These are phyloP conservation scores for Onchidella celtica DNA, from an alignment of 2,888 invertebrate species.

Conservation along the genomic window DNA sequence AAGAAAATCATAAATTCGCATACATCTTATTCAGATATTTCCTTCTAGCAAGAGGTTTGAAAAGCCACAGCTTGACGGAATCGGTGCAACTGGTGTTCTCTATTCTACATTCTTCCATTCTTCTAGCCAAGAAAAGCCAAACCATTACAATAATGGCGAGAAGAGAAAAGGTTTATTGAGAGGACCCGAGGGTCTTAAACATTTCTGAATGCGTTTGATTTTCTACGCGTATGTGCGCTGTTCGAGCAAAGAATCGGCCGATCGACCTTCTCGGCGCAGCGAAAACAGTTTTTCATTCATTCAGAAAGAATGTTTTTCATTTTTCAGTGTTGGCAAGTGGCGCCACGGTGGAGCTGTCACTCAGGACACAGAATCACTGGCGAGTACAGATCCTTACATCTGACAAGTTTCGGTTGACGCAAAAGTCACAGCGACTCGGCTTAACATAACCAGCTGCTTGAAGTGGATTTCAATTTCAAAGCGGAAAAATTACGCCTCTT, in stretches of 20 bases:
- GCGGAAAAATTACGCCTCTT: background rate
- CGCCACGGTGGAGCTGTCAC: conserved; percentile 4
- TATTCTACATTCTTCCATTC: background rate
- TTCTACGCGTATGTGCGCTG: background rate
- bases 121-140: background rate
- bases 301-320: background rate
- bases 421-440: background rate
- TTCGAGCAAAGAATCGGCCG: background rate
- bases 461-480: background rate
- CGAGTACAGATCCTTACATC: no score
- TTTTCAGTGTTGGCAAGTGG: background rate
- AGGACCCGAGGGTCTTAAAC: conserved; percentile 13
- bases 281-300: background rate
- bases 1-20: conserved; percentile 26
- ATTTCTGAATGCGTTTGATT: conserved; percentile 7
- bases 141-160: conserved; percentile 9
- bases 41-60: background rate
- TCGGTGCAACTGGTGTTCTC: conserved; percentile 2
- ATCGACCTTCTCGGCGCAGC: background rate
- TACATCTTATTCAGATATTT: background rate
- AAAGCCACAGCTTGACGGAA: conserved; percentile 13
- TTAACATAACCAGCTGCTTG: background rate
- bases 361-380: background rate
- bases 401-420: no score
- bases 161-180: conserved; percentile 13